Evolutionary conservation across 2,888 invertebrate genomes (phyloP).

Genomic region (Eilema caniola): DNA sequence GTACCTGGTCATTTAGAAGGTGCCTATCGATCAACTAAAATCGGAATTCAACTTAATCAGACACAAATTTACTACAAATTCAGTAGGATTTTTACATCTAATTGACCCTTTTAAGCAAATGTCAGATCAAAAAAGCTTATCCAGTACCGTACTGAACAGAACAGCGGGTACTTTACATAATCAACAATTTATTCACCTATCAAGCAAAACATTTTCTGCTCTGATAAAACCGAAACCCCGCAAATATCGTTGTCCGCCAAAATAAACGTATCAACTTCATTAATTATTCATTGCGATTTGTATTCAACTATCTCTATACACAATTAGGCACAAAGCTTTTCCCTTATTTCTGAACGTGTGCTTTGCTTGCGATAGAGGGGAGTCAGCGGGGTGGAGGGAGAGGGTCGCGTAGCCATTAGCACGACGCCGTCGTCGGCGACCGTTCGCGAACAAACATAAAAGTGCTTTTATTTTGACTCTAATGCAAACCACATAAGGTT

Average conservation of each 20-base stretch:
- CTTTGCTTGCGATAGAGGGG: conserved; percentile 63
- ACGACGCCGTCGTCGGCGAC: conserved; percentile 75
- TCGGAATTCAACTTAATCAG: background rate
- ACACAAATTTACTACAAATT: background rate
- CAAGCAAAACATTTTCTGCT: conserved; percentile 14
- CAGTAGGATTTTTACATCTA: background rate
- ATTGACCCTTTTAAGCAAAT: background rate
- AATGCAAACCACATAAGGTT: conserved; percentile 50
- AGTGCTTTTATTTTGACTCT: conserved; percentile 38
- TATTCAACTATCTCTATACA: conserved; percentile 66
- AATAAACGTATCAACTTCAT: conserved; percentile 54
- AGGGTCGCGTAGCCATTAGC: conserved; percentile 79
- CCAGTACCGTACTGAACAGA: background rate
- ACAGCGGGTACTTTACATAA: conserved; percentile 2
- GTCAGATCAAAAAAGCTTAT: background rate
- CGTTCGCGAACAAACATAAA: conserved; percentile 61
- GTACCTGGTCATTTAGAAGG: no score
- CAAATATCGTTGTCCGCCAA: conserved; percentile 45
- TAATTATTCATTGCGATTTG: conserved; percentile 62
- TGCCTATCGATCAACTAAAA: no score
- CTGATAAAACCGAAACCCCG: conserved; percentile 37
- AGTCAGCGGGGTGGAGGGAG: conserved; percentile 55
- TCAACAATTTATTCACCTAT: conserved; percentile 8
- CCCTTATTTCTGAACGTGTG: conserved; percentile 77
- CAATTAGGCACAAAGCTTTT: conserved; percentile 74